These are phyloP conservation scores for Hydrotaea cyrtoneurina DNA, from an alignment of 2,888 invertebrate species.

Conservation along the genomic window DNA sequence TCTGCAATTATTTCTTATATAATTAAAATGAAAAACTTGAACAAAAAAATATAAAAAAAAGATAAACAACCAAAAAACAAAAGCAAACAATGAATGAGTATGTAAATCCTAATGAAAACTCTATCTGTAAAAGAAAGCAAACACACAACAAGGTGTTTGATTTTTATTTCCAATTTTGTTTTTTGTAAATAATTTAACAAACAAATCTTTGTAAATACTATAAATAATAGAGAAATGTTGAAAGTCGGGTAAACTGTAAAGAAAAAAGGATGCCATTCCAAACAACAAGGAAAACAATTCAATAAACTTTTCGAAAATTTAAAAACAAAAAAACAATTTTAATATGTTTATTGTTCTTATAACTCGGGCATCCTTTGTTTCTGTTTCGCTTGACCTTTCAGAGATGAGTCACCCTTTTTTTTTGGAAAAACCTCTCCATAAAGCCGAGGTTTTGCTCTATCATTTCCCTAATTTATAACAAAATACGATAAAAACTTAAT, in stretches of 20 bases:
- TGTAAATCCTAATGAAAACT: slow-evolving; percentile 17
- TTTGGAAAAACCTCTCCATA: background rate
- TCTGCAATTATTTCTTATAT: slow-evolving; percentile 72
- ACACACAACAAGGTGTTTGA: background rate
- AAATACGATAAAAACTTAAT: background rate
- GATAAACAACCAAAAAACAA: slow-evolving; percentile 38
- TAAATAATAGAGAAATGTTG: slow-evolving; percentile 4
- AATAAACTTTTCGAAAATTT: no score
- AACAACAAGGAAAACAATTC: background rate
- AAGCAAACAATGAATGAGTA: slow-evolving; percentile 6
- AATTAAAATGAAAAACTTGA: slow-evolving; percentile 39
- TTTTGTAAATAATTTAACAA: slow-evolving; percentile 32
- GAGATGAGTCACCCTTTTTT: background rate
- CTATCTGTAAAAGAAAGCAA: slow-evolving; percentile 25
- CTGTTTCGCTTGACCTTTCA: background rate
- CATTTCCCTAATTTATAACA: background rate
- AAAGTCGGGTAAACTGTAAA: background rate
- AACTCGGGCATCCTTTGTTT: background rate
- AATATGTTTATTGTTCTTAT: no score
- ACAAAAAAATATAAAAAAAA: slow-evolving; percentile 25
- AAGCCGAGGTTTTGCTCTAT: background rate
- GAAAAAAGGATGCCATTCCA: background rate
- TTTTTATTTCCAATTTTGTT: background rate
- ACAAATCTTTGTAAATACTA: slow-evolving; percentile 26
- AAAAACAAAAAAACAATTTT: no score